Evolutionary conservation across 2,113 vertebrate species (phyloP), one percentile per base, ranked within the genome.

Genomic region (Grus americana): DNA sequence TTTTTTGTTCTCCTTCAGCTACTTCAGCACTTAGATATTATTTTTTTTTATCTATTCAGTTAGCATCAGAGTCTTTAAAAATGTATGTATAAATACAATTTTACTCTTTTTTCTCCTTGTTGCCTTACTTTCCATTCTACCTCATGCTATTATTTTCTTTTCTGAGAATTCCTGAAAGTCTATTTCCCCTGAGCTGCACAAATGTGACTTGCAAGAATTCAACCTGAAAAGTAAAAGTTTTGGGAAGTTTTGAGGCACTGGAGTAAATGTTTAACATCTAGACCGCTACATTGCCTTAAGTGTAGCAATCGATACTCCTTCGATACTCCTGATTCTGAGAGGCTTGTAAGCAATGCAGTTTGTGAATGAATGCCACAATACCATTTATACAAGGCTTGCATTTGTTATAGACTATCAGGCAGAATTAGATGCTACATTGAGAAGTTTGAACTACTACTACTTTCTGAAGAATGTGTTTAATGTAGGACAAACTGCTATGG

Each of bases 211-310:
- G 3, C 65, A 80, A 79, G 81, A 52, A 30, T 58, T 90, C 62
- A 92, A 54, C 71, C 63, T 49, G 70, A 62, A 82, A 93, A 95
- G 63, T 62, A 42, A 55, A 93, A 96, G 72, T 93, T 92, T 86
- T 36, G 50, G 59, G 50, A 93, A 80, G 79, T 87, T 91, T 73
- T 86, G 57, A 92, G 82, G 67, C n/a, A 50, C 72, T 79, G 5
- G 15, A 72, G 59, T 80, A 91, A 81, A 47, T 27, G 46, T 87
- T 87, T 50, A 90, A 80, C 76, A 65, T 66, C 90, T 84, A 54
- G 72, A 91, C 58, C 47, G 15, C 61, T 67, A 15, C 1, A 0
- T 66, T 84, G 67, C 63, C 50, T 88, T 91, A 90, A 90, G 58
- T 72, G n/a, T 74, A 76, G 74, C 70, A 68, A 71, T 92, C 54